Base-by-base conservation (phyloP, 2,888 invertebrate genomes). In the Griposia aprilina region DNA sequence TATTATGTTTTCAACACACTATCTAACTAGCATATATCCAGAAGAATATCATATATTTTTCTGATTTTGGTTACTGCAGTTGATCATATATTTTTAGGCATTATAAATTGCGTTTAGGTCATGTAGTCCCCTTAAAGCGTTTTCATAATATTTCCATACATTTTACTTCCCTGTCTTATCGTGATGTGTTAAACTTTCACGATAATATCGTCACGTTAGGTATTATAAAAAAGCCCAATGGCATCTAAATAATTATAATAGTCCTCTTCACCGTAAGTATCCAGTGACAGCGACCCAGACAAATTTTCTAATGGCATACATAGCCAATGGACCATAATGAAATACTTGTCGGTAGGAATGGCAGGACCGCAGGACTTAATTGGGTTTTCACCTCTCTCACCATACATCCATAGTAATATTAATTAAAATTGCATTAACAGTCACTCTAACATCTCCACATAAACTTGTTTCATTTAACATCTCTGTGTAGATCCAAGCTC, bases 401-500 rank as follows among this genome's bases (percentile, higher is more conserved):
- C 6, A 74, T 36, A 36, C 1, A 36, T 36, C 30, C 30, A 36
- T 6, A 8, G 3, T 74, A n/a, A 36, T 74, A 5, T 62, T 20
- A 23, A 36, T 36, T 74, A 6, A 20, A 36, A n/a, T n/a, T 59
- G 20, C n/a, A 36, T 48, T 36, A 74, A 20, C 59, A 36, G n/a
- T 74, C 20, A 45, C 17, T 73, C 2, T 65, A 26, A 23, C 23
- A 45, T 48, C 6, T 26, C 17, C 1, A 78, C 23, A 50, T 30
- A 13, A 59, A 23, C 45, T 82, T 55, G n/a, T 20, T 60, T 6
- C 5, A 45, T 69, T 62, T 66, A 76, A 82, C 89, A 87, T 65
- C 90, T 90, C 88, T 89, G 78, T 86, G 83, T 84, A 87, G 86
- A 84, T 87, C 85, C 86, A 87, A 87, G 89, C 89, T 86, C 80